Conservation (phyloP, 2,113 vertebrate species). For the Regulus satrapa region DNA sequence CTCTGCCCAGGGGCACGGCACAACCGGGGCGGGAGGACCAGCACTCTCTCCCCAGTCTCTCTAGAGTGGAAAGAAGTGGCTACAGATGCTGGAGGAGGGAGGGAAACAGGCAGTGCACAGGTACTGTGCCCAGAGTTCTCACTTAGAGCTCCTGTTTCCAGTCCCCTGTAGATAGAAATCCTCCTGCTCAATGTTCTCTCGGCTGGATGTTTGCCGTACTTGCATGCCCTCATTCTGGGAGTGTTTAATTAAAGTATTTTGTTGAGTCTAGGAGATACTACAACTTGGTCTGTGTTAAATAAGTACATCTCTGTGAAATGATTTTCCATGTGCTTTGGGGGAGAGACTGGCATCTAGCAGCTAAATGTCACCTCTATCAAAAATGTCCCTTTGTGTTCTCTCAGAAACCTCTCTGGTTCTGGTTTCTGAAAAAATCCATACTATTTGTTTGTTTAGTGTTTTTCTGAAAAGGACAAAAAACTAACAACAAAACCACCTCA, state of each 20-base stretch:
- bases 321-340: neutral
- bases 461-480: neutral
- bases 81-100: neutral
- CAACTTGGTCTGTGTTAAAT: neutral
- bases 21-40: neutral
- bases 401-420: neutral
- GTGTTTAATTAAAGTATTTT: neutral
- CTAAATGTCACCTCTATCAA: neutral
- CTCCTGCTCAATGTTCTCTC: neutral
- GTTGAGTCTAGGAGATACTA: neutral
- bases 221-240: neutral
- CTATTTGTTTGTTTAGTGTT: neutral
- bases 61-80: neutral
- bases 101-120: neutral
- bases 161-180: neutral
- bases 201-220: neutral
- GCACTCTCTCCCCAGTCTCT: neutral
- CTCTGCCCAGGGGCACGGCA: no score
- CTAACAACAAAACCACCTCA: neutral
- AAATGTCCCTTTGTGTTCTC: neutral
- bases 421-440: neutral
- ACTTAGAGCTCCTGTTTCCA: neutral
- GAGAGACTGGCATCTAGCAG: neutral
- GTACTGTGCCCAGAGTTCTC: fast-evolving
- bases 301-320: neutral